Evolutionary conservation across 2,113 vertebrate genomes (phyloP).

Genomic region (Epinephelus moara): DNA sequence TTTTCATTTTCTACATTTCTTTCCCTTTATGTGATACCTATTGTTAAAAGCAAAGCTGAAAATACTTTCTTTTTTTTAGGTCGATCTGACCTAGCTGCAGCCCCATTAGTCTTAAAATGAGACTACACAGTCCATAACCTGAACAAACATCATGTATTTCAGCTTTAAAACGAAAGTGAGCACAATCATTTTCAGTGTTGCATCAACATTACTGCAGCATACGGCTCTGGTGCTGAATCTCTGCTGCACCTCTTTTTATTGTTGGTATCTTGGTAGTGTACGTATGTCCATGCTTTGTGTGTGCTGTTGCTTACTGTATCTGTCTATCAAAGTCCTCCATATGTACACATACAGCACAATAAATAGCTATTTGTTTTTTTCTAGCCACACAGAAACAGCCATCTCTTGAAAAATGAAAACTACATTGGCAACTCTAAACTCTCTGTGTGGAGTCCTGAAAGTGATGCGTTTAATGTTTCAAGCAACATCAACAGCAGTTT

Average conservation of each 20-base stretch:
- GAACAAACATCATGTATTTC: neutral
- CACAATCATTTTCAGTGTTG: neutral
- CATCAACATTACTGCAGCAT: neutral
- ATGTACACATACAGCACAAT: neutral
- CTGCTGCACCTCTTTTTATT: neutral
- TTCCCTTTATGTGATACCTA: neutral
- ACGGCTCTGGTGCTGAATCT: neutral
- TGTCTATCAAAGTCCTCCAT: neutral
- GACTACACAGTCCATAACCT: neutral
- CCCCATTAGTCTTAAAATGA: neutral
- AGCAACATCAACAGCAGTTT: constrained; percentile 15
- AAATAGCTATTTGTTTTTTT: neutral
- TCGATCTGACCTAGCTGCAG: neutral
- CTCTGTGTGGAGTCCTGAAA: neutral
- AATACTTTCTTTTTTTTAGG: neutral
- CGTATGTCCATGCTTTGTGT: neutral
- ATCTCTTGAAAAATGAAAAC: constrained; percentile 2
- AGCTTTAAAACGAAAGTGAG: neutral
- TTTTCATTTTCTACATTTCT: neutral
- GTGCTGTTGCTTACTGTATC: neutral
- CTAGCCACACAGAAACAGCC: neutral
- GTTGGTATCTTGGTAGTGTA: neutral
- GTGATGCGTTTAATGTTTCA: constrained; percentile 29
- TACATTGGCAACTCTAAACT: neutral
- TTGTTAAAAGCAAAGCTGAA: neutral